A percentile compares a stretch with the other conserved stretches of the same genome.
phyloP scores from a whole-genome alignment of 2,113 vertebrate species.

The Lates calcarifer region DNA sequence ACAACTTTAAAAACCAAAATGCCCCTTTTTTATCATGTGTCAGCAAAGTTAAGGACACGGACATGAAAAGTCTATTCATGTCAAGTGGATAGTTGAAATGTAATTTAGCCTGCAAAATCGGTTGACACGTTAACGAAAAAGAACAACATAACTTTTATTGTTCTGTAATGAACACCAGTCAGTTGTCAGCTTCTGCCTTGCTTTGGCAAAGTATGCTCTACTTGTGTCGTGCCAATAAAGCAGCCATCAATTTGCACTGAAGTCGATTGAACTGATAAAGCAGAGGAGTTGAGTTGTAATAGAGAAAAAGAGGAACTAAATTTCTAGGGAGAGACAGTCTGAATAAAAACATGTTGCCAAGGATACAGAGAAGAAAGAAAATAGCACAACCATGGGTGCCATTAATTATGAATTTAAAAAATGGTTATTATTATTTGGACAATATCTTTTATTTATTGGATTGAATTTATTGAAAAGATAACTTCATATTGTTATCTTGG shows the following conservation, averaged over 20 bases:
- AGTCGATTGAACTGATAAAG: constrained; percentile 46
- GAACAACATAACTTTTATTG: constrained; percentile 40
- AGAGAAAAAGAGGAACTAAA: constrained; percentile 13
- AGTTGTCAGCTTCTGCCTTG: constrained; percentile 41
- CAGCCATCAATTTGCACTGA: constrained; percentile 31
- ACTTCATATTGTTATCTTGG: neutral
- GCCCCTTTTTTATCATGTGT: neutral
- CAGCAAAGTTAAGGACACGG: neutral
- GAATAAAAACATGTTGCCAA: constrained; percentile 26
- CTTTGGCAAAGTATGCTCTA: constrained; percentile 1
- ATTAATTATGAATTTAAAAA: neutral
- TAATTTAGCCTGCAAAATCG: constrained; percentile 37
- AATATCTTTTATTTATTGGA: neutral
- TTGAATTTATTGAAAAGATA: neutral
- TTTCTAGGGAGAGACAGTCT: neutral
- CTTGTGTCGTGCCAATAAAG: constrained; percentile 48
- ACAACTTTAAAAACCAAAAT: neutral
- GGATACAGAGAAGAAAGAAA: neutral
- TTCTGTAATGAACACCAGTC: constrained; percentile 40
- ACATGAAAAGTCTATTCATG: constrained; percentile 20
- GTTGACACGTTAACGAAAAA: constrained; percentile 2
- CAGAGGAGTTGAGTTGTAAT: constrained; percentile 19
- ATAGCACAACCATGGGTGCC: neutral
- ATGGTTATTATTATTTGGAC: too few relatives aligned
- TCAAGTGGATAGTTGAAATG: constrained; percentile 49